These are phyloP conservation scores for Acanthurus leucopareius DNA, from an alignment of 2,797 vertebrate genomes.

Conservation along the genomic window DNA sequence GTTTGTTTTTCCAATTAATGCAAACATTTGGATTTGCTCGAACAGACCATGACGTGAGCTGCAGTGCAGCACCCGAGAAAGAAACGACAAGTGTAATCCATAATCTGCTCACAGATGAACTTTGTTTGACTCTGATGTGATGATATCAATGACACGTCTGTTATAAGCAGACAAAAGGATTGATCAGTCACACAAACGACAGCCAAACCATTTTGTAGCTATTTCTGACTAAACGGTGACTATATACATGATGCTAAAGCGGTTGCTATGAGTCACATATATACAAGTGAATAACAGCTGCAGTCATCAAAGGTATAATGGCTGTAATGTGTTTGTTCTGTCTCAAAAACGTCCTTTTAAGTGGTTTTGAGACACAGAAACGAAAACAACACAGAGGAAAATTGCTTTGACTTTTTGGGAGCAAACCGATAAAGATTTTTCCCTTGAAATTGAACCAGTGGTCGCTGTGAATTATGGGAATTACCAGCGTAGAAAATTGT, in stretches of 20 bases:
- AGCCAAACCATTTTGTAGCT: neutral
- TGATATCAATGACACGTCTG: too few species aligned
- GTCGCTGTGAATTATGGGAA: conserved; percentile 49
- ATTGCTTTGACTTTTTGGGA: conserved; percentile 9
- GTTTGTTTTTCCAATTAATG: conserved; percentile 51
- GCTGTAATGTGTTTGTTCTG: neutral
- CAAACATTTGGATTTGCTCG: conserved; percentile 43
- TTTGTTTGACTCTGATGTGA: conserved; percentile 10
- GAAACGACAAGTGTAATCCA: conserved; percentile 21
- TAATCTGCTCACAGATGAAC: conserved; percentile 10
- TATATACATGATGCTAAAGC: neutral
- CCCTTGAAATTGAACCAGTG: conserved; percentile 26
- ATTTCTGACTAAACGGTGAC: neutral
- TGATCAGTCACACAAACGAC: neutral
- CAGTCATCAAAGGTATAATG: conserved; percentile 1
- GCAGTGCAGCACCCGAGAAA: conserved; percentile 4
- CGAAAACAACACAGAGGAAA: conserved; percentile 18
- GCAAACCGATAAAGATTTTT: conserved; percentile 39
- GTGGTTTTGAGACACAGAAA: conserved; percentile 19
- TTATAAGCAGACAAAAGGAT: neutral
- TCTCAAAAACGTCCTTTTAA: conserved; percentile 26
- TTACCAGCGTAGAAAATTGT: conserved; percentile 38
- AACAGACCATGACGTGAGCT: conserved; percentile 9
- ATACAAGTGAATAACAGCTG: neutral
- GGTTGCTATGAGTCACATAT: neutral